Evolutionary conservation across 2,888 invertebrate genomes (phyloP).

Genomic region (Crioceris asparagi): DNA sequence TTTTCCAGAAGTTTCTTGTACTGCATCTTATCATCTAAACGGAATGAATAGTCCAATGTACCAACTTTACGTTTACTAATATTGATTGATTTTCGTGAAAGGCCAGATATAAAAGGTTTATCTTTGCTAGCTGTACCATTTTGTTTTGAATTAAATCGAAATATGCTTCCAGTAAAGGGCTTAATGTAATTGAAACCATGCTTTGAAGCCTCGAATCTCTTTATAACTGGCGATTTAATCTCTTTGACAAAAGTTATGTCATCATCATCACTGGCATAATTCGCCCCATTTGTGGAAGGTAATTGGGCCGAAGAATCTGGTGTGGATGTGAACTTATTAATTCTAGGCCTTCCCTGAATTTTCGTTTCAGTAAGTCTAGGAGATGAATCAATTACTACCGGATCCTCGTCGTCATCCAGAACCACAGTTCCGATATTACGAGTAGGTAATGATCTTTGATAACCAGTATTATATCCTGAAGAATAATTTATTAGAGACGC

Average conservation of each 20-base stretch:
- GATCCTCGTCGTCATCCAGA: conserved; percentile 25
- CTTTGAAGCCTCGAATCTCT: conserved; percentile 21
- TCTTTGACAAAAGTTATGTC: conserved; percentile 28
- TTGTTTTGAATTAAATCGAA: not conserved
- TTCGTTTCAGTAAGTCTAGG: not conserved
- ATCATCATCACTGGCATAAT: conserved; percentile 20
- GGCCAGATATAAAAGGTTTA: too few relatives aligned
- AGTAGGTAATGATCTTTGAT: not conserved
- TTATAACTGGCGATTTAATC: conserved; percentile 21
- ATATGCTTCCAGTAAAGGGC: conserved; percentile 4
- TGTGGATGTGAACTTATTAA: conserved; percentile 15
- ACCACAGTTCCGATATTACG: conserved; percentile 14
- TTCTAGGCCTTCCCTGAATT: conserved; percentile 2
- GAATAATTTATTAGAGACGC: conserved; percentile 14
- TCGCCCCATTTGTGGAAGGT: conserved; percentile 8
- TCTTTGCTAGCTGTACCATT: not conserved
- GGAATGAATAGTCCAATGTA: conserved; percentile 42
- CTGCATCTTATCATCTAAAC: conserved; percentile 46
- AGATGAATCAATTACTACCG: conserved; percentile 6
- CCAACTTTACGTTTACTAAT: not conserved
- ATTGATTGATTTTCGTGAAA: not conserved
- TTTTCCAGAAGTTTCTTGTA: conserved; percentile 45
- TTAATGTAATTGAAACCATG: conserved; percentile 17
- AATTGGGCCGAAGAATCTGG: conserved; percentile 8
- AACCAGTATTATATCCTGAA: too few relatives aligned